These are phyloP conservation scores for Ctenopoma multispine DNA, from an alignment of 2,797 vertebrate species.

Conservation along the genomic window DNA sequence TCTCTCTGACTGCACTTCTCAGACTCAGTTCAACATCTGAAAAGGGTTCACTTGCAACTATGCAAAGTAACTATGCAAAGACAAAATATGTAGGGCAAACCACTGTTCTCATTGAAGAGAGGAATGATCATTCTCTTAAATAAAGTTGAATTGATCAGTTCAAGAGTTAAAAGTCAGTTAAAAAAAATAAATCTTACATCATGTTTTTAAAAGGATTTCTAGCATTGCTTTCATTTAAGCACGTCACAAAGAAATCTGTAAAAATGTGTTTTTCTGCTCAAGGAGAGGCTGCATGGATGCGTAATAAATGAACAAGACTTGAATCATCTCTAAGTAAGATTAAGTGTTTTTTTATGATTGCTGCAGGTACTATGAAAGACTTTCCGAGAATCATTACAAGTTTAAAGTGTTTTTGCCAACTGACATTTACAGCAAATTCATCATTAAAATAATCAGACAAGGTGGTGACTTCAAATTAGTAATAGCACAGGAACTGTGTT, in stretches of 20 bases:
- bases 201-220: conserved; percentile 25
- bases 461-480: conserved; percentile 29
- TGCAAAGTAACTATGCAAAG: conserved; percentile 60
- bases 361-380: conserved; percentile 42
- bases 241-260: conserved; percentile 29
- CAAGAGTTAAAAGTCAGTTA: conserved; percentile 18
- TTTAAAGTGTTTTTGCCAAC: conserved; percentile 4
- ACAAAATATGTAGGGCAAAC: conserved; percentile 59
- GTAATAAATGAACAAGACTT: conserved; percentile 44
- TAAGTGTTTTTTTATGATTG: conserved; percentile 27
- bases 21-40: conserved; percentile 61
- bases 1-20: conserved; percentile 69
- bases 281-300: conserved; percentile 20
- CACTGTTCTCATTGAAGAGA: conserved; percentile 38
- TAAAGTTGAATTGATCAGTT: conserved; percentile 18
- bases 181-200: conserved; percentile 32
- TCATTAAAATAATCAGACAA: conserved; percentile 21
- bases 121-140: conserved; percentile 16
- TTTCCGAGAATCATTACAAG: conserved; percentile 18
- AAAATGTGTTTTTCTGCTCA: conserved; percentile 1
- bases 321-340: conserved; percentile 42
- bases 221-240: conserved; percentile 27
- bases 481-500: conserved; percentile 1
- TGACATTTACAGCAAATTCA: conserved; percentile 15
- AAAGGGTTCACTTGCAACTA: conserved; percentile 63